phyloP scores from a whole-genome alignment of 2,888 invertebrate species.

The Calliphora vomitoria region DNA sequence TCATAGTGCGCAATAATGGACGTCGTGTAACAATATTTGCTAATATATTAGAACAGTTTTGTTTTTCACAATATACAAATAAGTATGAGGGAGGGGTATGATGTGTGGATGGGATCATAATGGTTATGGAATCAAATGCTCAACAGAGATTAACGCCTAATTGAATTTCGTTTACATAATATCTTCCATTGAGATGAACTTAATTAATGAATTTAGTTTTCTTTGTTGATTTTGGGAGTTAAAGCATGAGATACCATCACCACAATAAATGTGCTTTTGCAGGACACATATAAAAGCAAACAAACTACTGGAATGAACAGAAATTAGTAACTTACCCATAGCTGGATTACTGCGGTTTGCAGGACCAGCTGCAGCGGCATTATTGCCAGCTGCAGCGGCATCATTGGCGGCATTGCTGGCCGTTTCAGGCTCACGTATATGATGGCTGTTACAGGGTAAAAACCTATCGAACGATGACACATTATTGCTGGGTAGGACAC shows the following conservation, averaged over 20 bases:
- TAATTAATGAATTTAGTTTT: not conserved
- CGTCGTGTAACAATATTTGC: constrained; percentile 74
- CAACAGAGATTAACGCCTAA: constrained; percentile 2
- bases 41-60: constrained; percentile 72
- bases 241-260: constrained; percentile 61
- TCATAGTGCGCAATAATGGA: constrained; percentile 63
- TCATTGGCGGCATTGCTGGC: constrained; percentile 66
- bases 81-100: constrained; percentile 50
- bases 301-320: not conserved
- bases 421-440: constrained; percentile 85
- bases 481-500: constrained; percentile 83
- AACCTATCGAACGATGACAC: constrained; percentile 85
- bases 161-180: not conserved
- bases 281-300: not conserved
- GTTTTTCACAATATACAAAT: constrained; percentile 65
- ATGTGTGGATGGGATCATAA: constrained; percentile 44
- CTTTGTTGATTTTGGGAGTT: not conserved
- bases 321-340: constrained; percentile 61
- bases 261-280: constrained; percentile 15
- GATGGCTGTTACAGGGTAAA: constrained; percentile 90
- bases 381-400: constrained; percentile 73
- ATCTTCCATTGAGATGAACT: not conserved
- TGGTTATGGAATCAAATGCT: constrained; percentile 67
- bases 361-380: constrained; percentile 23
- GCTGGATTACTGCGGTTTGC: constrained; percentile 46